A percentile compares a stretch with the other conserved stretches of the same genome.
These are phyloP conservation scores for Yasuhikotakia modesta DNA, from an alignment of 2,797 vertebrate genomes.

Conservation along the genomic window DNA sequence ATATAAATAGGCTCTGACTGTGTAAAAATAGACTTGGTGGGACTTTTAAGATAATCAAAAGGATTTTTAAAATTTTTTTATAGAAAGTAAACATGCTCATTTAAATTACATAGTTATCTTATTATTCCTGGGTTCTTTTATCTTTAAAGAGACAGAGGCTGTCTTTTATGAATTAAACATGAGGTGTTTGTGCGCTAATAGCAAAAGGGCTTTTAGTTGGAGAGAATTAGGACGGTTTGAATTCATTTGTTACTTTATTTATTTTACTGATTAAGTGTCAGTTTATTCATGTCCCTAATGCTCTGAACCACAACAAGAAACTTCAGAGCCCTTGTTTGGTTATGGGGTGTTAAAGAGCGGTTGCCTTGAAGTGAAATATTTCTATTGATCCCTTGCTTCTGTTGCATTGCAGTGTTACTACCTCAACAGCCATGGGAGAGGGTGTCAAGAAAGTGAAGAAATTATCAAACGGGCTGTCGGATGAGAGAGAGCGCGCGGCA, in stretches of 20 bases:
- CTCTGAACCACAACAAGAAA: no score
- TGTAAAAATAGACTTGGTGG: neutral
- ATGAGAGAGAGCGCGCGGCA: constrained; percentile 61
- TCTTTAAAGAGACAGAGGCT: neutral
- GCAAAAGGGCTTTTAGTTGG: constrained; percentile 32
- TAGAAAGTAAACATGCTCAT: neutral
- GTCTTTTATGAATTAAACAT: constrained; percentile 35
- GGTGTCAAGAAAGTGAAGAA: constrained; percentile 66
- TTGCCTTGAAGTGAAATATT: neutral
- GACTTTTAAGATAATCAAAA: neutral
- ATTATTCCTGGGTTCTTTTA: no score
- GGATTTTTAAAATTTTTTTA: constrained; percentile 7
- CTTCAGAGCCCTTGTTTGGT: neutral
- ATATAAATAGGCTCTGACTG: neutral
- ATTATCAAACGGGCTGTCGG: constrained; percentile 58
- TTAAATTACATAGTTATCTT: neutral
- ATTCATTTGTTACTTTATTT: neutral
- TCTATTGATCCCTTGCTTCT: neutral
- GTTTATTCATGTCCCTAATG: no score
- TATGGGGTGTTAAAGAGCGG: neutral
- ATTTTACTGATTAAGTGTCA: neutral
- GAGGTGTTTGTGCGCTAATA: neutral
- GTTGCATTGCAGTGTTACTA: constrained; percentile 55
- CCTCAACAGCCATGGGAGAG: constrained; percentile 60
- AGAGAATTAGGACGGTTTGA: constrained; percentile 29